phyloP scores from a whole-genome alignment of 2,113 vertebrate species.

The Rhizomys pruinosus region DNA sequence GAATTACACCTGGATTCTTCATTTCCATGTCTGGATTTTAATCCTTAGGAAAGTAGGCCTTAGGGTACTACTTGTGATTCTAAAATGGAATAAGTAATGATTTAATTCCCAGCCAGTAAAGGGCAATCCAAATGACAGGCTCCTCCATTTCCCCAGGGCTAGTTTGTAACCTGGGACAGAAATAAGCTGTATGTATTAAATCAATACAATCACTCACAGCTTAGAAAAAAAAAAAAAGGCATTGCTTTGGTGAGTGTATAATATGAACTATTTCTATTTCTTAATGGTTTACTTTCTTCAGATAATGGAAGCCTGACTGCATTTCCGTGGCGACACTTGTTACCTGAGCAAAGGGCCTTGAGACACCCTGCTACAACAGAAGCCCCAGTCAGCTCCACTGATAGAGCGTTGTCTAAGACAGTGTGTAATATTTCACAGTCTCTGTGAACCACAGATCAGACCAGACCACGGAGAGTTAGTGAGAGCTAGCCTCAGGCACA shows the following conservation, averaged over 20 bases:
- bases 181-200: conserved; percentile 82
- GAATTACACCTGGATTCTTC: conserved; percentile 77
- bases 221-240: conserved; percentile 46
- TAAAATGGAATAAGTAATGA: conserved; percentile 83
- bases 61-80: conserved; percentile 81
- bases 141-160: conserved; percentile 82
- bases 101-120: conserved; percentile 83
- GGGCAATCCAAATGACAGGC: conserved; percentile 80
- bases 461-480: neutral
- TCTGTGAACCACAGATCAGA: neutral
- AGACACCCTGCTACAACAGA: neutral
- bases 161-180: conserved; percentile 82
- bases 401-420: neutral
- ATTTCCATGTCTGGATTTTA: conserved; percentile 79
- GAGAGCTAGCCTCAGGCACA: neutral
- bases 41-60: conserved; percentile 81
- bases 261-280: conserved; percentile 63
- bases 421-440: neutral
- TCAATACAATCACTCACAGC: conserved; percentile 80
- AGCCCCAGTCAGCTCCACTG: neutral
- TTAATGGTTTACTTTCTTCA: conserved; percentile 65
- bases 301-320: neutral
- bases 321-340: neutral
- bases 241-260: conserved; percentile 65
- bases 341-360: neutral